Evolutionary conservation across 2,113 vertebrate genomes (phyloP), one percentile per base, ranked within the genome.

Genomic region (Fregetta grallaria): DNA sequence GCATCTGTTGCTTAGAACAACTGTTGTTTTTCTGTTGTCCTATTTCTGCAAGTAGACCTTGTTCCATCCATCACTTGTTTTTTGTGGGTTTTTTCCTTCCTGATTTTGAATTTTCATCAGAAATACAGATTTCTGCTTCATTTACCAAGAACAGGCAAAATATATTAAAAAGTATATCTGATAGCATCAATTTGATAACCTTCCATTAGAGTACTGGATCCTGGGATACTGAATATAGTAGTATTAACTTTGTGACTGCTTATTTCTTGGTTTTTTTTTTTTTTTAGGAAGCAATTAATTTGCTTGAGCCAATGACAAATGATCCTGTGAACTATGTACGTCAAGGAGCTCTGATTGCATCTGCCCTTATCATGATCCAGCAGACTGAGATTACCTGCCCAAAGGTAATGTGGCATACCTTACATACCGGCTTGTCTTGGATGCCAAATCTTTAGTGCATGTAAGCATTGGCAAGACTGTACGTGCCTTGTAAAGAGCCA

Each of bases 291-390:
- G 99, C 99, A 61, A 99, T 99, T 97, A 99, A 99, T 98, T 98
- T 99, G 94, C 96, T 99, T 86, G 99, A 99, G 95, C 99, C 99
- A 38, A 99, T 99, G 99, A 99, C 99, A 95, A 99, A 99, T 10
- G 99, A 99, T 96, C 99, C 99, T 3, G 99, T 99, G 85, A 99
- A 99, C 98, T 99, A 99, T 3, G 99, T 99, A 79, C 98, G 99
- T 95, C 99, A 99, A 92, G 99, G 99, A 22, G 99, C 99, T 38
- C 99, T 99, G 78, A 99, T 99, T 88, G 98, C 99, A 23, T 99
- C 99, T 9, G 99, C 99, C 62, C 99, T 99, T 92, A 99, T 99
- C 97, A 99, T 99, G 99, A 99, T 99, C 97, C 99, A 99, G 85
- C 99, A 99, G 98, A 99, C 99, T 6, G 99, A 99, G 94, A 98